phyloP scores from a whole-genome alignment of 2,888 invertebrate genomes.

The Drosophila limbata region DNA sequence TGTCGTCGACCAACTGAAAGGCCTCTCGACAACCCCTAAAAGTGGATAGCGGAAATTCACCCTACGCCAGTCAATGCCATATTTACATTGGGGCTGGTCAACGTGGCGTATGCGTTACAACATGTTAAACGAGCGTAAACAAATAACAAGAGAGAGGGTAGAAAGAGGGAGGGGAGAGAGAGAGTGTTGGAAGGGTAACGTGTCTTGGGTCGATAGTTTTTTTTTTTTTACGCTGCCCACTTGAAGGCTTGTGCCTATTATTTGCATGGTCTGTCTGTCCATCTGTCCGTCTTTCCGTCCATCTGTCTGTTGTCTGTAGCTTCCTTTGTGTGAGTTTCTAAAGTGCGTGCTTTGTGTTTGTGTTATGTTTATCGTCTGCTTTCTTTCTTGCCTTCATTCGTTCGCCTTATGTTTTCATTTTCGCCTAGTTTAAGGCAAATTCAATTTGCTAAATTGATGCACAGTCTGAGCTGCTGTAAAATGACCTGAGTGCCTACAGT shows the following conservation, averaged over 20 bases:
- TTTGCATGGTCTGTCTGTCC: slow-evolving; percentile 32
- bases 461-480: slow-evolving; percentile 1
- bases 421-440: slow-evolving; percentile 37
- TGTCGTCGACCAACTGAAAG: slow-evolving; percentile 37
- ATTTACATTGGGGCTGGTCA: slow-evolving; percentile 51
- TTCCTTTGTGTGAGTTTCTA: slow-evolving; percentile 48
- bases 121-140: slow-evolving; percentile 54
- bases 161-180: background rate
- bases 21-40: slow-evolving; percentile 44
- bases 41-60: slow-evolving; percentile 45
- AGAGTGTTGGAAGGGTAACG: slow-evolving; percentile 2
- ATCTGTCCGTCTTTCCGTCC: slow-evolving; percentile 14
- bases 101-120: slow-evolving; percentile 50
- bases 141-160: slow-evolving; percentile 30
- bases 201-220: slow-evolving; percentile 53
- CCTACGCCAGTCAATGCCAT: slow-evolving; percentile 51
- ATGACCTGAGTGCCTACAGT: slow-evolving; percentile 1
- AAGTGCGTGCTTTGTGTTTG: slow-evolving; percentile 50
- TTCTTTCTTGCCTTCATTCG: slow-evolving; percentile 24
- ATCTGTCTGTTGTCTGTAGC: slow-evolving; percentile 11
- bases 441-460: slow-evolving; percentile 59
- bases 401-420: slow-evolving; percentile 27
- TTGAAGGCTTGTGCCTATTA: slow-evolving; percentile 34
- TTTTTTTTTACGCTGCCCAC: slow-evolving; percentile 16
- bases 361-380: slow-evolving; percentile 36